Conservation (phyloP, 2,113 vertebrate genomes). For the Daubentonia madagascariensis region DNA sequence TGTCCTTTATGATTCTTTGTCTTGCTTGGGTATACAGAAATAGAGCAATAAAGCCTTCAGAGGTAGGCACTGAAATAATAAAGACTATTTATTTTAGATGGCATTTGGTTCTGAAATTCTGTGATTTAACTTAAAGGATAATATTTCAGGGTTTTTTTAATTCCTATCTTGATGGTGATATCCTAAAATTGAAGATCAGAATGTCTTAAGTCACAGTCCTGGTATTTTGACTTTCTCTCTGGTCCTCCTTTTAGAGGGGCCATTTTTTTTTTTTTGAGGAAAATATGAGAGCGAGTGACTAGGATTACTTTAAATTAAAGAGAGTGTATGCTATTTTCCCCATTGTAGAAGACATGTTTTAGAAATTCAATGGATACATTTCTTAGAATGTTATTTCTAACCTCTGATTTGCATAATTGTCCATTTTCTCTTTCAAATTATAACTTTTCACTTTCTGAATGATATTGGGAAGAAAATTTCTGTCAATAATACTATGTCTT, state of each 20-base stretch:
- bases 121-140: background rate
- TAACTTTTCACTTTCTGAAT: background rate
- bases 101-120: constrained; percentile 16
- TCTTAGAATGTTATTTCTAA: background rate
- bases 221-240: background rate
- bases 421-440: background rate
- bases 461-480: background rate
- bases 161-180: background rate
- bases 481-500: background rate
- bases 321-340: accelerated
- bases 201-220: background rate
- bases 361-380: background rate
- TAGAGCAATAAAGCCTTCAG: background rate
- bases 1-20: background rate
- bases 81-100: background rate
- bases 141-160: background rate
- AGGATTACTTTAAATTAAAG: background rate
- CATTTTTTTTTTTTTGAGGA: background rate
- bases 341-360: background rate
- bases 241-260: background rate
- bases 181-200: background rate
- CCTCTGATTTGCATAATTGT: background rate
- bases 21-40: background rate
- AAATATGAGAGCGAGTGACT: background rate
- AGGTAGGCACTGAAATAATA: background rate